Conservation (phyloP, 2,888 invertebrate genomes). For the Catocala fraxini region DNA sequence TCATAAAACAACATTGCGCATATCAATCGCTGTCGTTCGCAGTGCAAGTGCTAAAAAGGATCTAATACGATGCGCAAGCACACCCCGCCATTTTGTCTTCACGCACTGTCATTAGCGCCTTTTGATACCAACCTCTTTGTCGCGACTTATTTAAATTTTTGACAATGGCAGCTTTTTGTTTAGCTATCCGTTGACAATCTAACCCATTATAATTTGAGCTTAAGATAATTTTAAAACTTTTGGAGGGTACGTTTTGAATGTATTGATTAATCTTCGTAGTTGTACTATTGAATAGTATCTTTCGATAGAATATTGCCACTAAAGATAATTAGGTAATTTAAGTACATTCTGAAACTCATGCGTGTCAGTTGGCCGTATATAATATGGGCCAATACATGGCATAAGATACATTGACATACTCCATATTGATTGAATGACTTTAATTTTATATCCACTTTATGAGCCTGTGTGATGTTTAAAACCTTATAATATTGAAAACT, state of each 20-base stretch:
- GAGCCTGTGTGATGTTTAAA: no score
- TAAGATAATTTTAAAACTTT: slow-evolving; percentile 31
- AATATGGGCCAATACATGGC: no score
- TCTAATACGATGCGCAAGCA: slow-evolving; percentile 81
- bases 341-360: no score
- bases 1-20: slow-evolving; percentile 83
- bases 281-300: no score
- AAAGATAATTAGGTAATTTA: no score
- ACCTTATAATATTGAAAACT: no score
- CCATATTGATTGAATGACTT: no score
- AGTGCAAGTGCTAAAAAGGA: slow-evolving; percentile 77
- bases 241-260: slow-evolving; percentile 7
- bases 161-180: slow-evolving; percentile 83
- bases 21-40: slow-evolving; percentile 85
- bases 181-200: slow-evolving; percentile 62
- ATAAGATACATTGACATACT: no score
- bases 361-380: no score
- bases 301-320: no score
- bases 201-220: slow-evolving; percentile 39
- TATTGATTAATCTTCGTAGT: slow-evolving; percentile 6
- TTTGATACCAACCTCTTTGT: slow-evolving; percentile 62
- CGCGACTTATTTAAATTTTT: slow-evolving; percentile 73
- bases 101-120: slow-evolving; percentile 82
- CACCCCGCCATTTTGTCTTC: slow-evolving; percentile 78
- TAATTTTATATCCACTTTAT: no score